These are phyloP conservation scores for Drosophila murphyi DNA, from an alignment of 1,140 invertebrate genomes.

Conservation along the genomic window DNA sequence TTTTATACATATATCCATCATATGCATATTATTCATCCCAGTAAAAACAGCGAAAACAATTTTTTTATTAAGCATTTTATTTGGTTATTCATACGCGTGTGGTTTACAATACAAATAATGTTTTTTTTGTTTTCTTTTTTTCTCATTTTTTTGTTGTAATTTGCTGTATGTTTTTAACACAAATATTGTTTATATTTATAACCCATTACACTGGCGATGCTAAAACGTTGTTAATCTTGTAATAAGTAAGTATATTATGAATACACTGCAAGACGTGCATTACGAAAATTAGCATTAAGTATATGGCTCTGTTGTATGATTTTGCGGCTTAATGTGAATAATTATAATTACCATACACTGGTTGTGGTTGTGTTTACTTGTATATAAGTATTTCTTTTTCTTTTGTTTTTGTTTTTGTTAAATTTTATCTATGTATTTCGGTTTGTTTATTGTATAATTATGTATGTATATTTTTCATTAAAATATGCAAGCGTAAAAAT, in stretches of 20 bases:
- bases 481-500: slow-evolving; percentile 81
- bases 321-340: slow-evolving; percentile 38
- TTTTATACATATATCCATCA: not conserved
- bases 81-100: slow-evolving; percentile 83
- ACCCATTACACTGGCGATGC: slow-evolving; percentile 65
- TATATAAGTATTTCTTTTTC: slow-evolving; percentile 50
- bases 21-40: not conserved
- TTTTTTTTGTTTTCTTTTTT: slow-evolving; percentile 42
- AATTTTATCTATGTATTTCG: slow-evolving; percentile 70
- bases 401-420: slow-evolving; percentile 32
- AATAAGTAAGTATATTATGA: slow-evolving; percentile 58
- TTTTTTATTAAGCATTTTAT: slow-evolving; percentile 80
- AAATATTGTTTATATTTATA: slow-evolving; percentile 73
- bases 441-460: slow-evolving; percentile 64
- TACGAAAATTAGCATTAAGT: slow-evolving; percentile 72
- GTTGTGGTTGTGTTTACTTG: slow-evolving; percentile 35
- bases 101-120: slow-evolving; percentile 84
- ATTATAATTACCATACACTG: slow-evolving; percentile 29
- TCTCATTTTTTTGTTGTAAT: slow-evolving; percentile 38
- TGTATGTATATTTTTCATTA: slow-evolving; percentile 71
- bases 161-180: slow-evolving; percentile 76
- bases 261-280: slow-evolving; percentile 67
- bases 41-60: slow-evolving; percentile 1
- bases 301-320: slow-evolving; percentile 36
- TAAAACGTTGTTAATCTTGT: slow-evolving; percentile 69